Conservation (phyloP, 2,888 invertebrate species). For the Lathronympha strigana region DNA sequence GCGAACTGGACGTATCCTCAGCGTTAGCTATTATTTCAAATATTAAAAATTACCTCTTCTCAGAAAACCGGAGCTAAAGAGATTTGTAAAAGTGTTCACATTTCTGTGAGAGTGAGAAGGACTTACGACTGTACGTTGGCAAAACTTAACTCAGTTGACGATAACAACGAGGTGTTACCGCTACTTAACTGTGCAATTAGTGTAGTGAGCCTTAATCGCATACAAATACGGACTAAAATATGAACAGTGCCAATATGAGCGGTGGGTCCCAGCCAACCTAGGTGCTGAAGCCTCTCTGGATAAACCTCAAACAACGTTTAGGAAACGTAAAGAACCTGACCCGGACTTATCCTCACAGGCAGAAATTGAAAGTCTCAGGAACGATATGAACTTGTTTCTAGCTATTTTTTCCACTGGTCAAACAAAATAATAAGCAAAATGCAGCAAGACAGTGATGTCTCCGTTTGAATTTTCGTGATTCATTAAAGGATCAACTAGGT, state of each 20-base stretch:
- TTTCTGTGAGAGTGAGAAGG: not conserved
- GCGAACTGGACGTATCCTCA: not conserved
- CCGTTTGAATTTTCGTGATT: no score
- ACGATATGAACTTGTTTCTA: not conserved
- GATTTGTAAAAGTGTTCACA: not conserved
- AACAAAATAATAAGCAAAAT: not conserved
- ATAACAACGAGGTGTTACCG: not conserved
- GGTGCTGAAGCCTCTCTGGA: not conserved
- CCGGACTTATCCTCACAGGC: not conserved
- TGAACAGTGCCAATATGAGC: not conserved
- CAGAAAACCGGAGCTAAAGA: not conserved
- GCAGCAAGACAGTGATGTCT: constrained; percentile 6
- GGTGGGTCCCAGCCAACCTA: constrained; percentile 6
- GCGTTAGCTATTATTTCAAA: not conserved
- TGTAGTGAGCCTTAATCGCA: not conserved
- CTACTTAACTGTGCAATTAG: not conserved
- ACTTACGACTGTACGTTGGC: not conserved
- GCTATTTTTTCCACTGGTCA: not conserved
- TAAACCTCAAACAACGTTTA: not conserved
- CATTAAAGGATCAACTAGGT: not conserved
- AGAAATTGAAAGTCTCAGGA: constrained; percentile 7
- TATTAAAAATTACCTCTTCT: not conserved
- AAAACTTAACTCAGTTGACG: not conserved
- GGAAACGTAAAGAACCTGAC: constrained; percentile 18
- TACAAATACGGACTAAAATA: not conserved